A percentile compares a stretch with the other conserved stretches of the same genome.
These are phyloP conservation scores for Trichechus manatus DNA, from an alignment of 2,113 vertebrate species.

Conservation along the genomic window DNA sequence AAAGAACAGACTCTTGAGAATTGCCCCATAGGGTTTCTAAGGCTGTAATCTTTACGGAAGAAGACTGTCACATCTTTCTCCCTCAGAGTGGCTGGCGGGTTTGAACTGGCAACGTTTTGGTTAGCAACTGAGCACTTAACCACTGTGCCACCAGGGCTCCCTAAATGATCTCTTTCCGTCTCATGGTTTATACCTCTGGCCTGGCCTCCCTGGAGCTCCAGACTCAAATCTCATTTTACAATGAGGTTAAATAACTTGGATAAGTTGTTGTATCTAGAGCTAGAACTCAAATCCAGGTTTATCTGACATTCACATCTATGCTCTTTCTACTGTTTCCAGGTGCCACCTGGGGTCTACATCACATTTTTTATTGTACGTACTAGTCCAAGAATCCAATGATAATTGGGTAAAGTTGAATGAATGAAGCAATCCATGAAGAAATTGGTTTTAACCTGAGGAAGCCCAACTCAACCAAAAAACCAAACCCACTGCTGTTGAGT, in stretches of 20 bases:
- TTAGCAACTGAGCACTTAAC: no score
- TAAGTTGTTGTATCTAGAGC: neutral
- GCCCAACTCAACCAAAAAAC: no score
- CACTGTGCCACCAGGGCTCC: no score
- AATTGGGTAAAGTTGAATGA: neutral
- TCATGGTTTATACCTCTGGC: neutral
- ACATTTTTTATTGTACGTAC: neutral
- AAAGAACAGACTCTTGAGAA: no score
- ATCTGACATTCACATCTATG: neutral
- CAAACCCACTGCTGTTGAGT: no score
- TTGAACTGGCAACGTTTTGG: no score
- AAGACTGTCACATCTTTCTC: no score
- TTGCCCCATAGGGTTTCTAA: no score
- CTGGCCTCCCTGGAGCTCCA: neutral
- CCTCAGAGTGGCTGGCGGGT: no score
- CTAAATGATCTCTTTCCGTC: neutral
- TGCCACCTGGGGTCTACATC: no score
- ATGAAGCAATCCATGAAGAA: neutral
- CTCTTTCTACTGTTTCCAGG: neutral
- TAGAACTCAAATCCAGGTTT: neutral
- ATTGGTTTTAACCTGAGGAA: neutral
- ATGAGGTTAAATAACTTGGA: neutral
- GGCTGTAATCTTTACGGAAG: no score
- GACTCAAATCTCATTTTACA: neutral
- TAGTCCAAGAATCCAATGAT: neutral